Conservation (phyloP, 2,888 invertebrate genomes). For the Rhagophthalmus giganteus region DNA sequence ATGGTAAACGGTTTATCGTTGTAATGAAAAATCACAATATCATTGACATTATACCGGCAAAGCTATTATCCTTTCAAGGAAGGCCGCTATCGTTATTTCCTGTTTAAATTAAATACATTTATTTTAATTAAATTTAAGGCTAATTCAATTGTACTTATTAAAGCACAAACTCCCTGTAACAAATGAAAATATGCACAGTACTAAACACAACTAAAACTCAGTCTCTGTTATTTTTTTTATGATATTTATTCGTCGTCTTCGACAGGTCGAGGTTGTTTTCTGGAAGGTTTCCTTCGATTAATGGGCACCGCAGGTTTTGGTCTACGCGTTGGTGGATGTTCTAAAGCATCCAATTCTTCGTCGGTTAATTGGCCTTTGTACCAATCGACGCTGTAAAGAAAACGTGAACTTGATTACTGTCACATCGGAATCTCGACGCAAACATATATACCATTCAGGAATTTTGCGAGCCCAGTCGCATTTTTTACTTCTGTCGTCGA, state of each 20-base stretch:
- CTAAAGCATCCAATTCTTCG: slow-evolving; percentile 75
- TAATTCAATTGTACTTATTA: too few species aligned
- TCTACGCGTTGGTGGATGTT: slow-evolving; percentile 73
- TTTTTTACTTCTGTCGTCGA: slow-evolving; percentile 75
- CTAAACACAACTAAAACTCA: slow-evolving; percentile 14
- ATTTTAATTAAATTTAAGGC: too few species aligned
- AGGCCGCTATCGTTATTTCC: too few species aligned
- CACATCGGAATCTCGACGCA: too few species aligned
- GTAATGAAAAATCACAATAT: too few species aligned
- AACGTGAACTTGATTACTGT: too few species aligned
- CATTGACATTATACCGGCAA: too few species aligned
- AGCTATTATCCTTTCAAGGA: too few species aligned
- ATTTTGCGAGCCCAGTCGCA: slow-evolving; percentile 89
- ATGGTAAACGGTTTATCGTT: too few species aligned
- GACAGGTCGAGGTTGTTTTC: slow-evolving; percentile 35
- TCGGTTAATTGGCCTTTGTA: slow-evolving; percentile 84
- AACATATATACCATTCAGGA: slow-evolving; percentile 80
- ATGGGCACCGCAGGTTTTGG: slow-evolving; percentile 61
- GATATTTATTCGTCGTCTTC: slow-evolving; percentile 35
- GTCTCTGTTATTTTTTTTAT: slow-evolving; percentile 24
- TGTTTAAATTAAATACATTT: too few species aligned
- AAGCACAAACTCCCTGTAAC: too few species aligned
- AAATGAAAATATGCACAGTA: too few species aligned
- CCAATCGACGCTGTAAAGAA: slow-evolving; percentile 76
- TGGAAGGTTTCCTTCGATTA: slow-evolving; percentile 57